These are phyloP conservation scores for Rousettus leschenaultii DNA, from an alignment of 2,113 vertebrate genomes.

Conservation along the genomic window DNA sequence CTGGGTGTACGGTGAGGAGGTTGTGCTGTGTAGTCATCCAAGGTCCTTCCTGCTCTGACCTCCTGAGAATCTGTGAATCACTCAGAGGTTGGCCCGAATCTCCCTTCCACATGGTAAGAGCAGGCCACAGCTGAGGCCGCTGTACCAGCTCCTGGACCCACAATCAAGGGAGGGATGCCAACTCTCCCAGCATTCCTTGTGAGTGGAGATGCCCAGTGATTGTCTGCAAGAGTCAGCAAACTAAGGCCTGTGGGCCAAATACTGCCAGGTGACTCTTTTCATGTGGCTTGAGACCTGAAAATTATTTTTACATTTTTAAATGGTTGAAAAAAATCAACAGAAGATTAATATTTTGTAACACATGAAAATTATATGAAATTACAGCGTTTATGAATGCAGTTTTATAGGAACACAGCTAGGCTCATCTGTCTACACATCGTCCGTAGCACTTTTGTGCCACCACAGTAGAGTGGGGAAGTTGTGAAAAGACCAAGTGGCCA, in stretches of 20 bases:
- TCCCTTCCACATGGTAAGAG: background rate
- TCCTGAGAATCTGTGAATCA: accelerated
- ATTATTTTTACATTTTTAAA: background rate
- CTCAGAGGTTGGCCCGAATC: background rate
- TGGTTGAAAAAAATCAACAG: background rate
- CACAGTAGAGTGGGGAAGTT: background rate
- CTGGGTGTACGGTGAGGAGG: background rate
- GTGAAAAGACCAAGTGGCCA: background rate
- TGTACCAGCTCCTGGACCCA: background rate
- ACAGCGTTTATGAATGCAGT: background rate
- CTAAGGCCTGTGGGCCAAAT: background rate
- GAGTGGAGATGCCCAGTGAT: background rate
- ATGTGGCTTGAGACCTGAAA: background rate
- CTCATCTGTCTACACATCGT: background rate
- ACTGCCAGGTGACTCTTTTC: background rate
- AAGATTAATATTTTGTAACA: background rate
- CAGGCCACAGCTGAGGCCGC: background rate
- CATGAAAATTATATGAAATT: background rate
- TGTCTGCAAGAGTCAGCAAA: background rate
- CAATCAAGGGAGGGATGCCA: background rate
- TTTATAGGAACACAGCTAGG: background rate
- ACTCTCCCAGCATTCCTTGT: background rate
- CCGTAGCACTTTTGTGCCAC: no score
- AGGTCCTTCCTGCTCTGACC: background rate
- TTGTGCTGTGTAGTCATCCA: background rate